Base-by-base conservation (phyloP, 2,113 vertebrate genomes). In the Hucho hucho region DNA sequence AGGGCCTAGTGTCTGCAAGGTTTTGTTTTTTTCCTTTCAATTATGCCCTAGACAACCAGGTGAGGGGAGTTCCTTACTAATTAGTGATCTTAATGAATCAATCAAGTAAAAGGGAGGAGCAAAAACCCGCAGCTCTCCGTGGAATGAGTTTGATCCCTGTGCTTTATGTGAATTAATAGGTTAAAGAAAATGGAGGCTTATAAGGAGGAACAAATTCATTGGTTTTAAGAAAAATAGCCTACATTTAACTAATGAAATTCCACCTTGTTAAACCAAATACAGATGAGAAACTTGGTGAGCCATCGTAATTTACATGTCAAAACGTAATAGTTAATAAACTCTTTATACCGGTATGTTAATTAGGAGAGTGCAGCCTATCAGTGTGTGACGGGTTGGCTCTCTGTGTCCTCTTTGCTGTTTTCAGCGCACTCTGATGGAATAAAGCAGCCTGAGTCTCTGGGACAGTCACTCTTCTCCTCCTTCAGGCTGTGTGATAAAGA, bases 361-460 rank as follows among this genome's bases (percentile, higher is more conserved):
- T 18, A 29, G 25, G 29, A 43, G 18, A 53, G 49, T 53, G 49
- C 16, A 14, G 49, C 49, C 49, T 53, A 53, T 64, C 65, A 78
- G 53, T 16, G 84, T 85, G 4, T 75, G 29, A 25, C 18, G 75
- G 0, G 58, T 80, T 78, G 89, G 81, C 76, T 95, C 86, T 96
- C 95, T 25, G 81, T 29, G n/a, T 98, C 95, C 56, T 98, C 96
- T 87, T 95, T 97, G 86, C 92, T 93, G 68, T 93, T 93, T 83
- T 98, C 97, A 71, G 96, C 94, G 89, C 95, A 96, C 92, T 95
- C 96, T 11, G 95, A 94, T 11, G 96, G 95, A 78, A 97, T 95
- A 73, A 97, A 99, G 83, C 98, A 99, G 71, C 98, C 98, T 0
- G 98, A 99, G 91, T 99, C 98, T 93, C 98, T 93, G 49, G 95